phyloP scores from a whole-genome alignment of 1,140 invertebrate species.

The Vanessa tameamea region DNA sequence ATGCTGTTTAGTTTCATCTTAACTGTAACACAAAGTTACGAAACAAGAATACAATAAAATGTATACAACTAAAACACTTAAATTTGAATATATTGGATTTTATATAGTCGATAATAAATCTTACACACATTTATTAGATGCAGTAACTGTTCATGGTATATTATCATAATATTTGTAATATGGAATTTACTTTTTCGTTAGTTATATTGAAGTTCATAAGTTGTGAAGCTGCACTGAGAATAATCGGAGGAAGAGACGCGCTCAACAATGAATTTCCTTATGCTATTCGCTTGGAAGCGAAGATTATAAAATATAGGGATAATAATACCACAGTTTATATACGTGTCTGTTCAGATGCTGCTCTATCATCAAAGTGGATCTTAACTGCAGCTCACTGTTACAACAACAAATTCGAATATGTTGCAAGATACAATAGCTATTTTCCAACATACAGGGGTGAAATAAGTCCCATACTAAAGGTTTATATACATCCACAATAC shows the following conservation, averaged over 20 bases:
- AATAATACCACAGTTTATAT: background rate
- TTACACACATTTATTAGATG: no score
- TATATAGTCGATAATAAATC: no score
- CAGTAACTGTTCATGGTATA: background rate
- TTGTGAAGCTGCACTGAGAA: background rate
- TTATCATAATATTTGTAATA: background rate
- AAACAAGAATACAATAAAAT: no score
- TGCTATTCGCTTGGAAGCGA: conserved; percentile 12
- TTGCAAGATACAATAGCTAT: conserved; percentile 19
- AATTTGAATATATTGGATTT: no score
- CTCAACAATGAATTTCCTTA: conserved; percentile 13
- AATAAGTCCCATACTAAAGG: background rate
- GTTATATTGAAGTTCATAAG: background rate
- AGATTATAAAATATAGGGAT: background rate
- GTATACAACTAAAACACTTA: no score
- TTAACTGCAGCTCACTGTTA: conserved; percentile 19
- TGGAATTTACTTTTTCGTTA: background rate
- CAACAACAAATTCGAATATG: background rate
- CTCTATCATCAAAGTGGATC: conserved; percentile 9
- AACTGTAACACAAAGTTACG: no score
- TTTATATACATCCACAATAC: conserved; percentile 2
- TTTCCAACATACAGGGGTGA: conserved; percentile 10
- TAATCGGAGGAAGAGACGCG: conserved; percentile 5
- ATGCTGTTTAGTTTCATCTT: no score
- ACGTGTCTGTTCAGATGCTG: background rate